These are phyloP conservation scores for Dendrophyllia cribrosa DNA, from an alignment of 64 coral and sea anemone genomes.

Conservation along the genomic window DNA sequence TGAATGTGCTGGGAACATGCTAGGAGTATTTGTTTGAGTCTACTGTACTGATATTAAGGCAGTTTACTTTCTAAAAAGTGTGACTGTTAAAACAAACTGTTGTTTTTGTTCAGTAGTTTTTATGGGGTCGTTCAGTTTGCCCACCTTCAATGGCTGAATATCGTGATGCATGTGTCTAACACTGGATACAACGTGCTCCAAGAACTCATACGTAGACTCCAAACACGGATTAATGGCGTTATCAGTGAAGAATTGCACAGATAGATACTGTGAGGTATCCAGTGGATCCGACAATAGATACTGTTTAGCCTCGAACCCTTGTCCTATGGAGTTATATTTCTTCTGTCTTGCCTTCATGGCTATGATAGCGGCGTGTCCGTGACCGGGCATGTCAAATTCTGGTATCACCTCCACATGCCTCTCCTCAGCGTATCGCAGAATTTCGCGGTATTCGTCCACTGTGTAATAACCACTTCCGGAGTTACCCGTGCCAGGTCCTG, in stretches of 20 bases:
- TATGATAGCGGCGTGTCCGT: conserved; percentile 86
- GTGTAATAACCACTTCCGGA: conserved; percentile 74
- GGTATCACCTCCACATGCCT: conserved; percentile 88
- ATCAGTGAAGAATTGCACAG: conserved; percentile 88
- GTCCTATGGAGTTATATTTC: conserved; percentile 49
- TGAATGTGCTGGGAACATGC: no score
- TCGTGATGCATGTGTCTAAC: conserved; percentile 74
- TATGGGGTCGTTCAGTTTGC: neutral
- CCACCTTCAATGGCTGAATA: conserved; percentile 72
- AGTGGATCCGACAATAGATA: conserved; percentile 73
- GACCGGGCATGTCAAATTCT: conserved; percentile 97
- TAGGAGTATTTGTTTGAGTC: no score
- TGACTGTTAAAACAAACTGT: no score
- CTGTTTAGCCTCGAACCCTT: conserved; percentile 48
- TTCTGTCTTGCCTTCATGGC: conserved; percentile 85
- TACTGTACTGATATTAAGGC: no score
- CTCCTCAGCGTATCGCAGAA: conserved; percentile 71
- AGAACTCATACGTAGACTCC: conserved; percentile 88
- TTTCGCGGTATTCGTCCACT: conserved; percentile 84
- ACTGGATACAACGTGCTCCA: conserved; percentile 75
- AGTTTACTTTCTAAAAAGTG: no score
- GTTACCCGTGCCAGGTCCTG: conserved; percentile 71
- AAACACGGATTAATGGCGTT: conserved; percentile 94
- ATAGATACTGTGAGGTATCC: conserved; percentile 86
- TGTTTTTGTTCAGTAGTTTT: no score